Evolutionary conservation across 2,113 vertebrate species (phyloP), one percentile per base, ranked within the genome.

Genomic region (Brachionichthys hirsutus): DNA sequence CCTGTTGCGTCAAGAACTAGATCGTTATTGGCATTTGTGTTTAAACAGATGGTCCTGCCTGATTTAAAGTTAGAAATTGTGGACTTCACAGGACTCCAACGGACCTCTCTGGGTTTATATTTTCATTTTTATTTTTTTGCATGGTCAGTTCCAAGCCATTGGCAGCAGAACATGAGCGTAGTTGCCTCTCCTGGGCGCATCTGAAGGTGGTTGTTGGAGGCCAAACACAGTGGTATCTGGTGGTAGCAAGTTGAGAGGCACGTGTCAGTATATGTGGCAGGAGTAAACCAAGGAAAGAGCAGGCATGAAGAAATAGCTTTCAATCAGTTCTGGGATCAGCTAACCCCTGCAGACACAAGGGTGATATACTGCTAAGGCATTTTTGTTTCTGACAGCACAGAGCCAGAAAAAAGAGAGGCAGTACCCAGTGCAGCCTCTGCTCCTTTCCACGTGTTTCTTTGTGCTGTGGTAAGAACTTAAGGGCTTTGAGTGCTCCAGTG

Each of bases 21-120:
- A 34, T 64, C 65, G 55, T 62, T 62, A 12, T 38, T 58, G 73
- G 57, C 56, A 38, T 50, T 70, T 46, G 48, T 62, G 16, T 67
- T 71, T 41, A 42, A 73, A 63, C 73, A 77, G 79, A 82, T 77
- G 70, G 73, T 30, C 24, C 24, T 30, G 24, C 30, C 70, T 82
- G 62, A 64, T 67, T 75, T 71, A 60, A 82, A 76, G 61, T 56
- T 67, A 36, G 22, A 58, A 70, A 61, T 59, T 2, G 18, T 40
- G n/a, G 35, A 62, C 64, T 70, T 59, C 20, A 42, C 56, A 43
- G 60, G 45, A 77, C n/a, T 60, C 53, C 17, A 14, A 69, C 17
- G 40, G 24, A 30, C 24, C 24, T 30, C 24, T 30, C 24, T 30
- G 24, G 24, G 24, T 30, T 30, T 30, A 30, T 30, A 6, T 30